A percentile compares a stretch with the other conserved stretches of the same genome.
Evolutionary conservation across 1,140 invertebrate species (phyloP).

Genomic region (Lithobius niger): DNA sequence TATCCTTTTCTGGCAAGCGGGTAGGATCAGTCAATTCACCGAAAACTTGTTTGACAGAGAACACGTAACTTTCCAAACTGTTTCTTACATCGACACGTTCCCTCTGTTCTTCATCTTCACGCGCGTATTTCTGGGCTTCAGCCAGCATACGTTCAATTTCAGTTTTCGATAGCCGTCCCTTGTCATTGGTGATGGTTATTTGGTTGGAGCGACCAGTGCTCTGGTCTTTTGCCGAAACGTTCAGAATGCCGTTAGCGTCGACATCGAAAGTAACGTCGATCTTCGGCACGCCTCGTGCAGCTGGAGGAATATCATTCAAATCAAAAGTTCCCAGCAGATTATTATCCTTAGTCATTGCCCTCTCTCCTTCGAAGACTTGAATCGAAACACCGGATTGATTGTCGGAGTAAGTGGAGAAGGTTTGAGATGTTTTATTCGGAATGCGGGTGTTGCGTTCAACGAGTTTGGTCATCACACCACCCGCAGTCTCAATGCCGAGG

Average conservation of each 20-base stretch:
- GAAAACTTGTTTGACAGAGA: no score
- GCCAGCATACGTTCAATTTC: slow-evolving; percentile 96
- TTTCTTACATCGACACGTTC: no score
- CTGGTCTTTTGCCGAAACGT: slow-evolving; percentile 39
- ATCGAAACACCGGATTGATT: slow-evolving; percentile 90
- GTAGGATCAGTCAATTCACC: no score
- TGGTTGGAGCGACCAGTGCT: slow-evolving; percentile 90
- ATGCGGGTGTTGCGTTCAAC: slow-evolving; percentile 95
- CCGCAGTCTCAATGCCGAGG: slow-evolving; percentile 92
- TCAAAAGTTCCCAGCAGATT: slow-evolving; percentile 89
- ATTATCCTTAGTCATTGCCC: slow-evolving; percentile 47
- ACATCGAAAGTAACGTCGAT: slow-evolving; percentile 72
- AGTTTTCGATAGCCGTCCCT: slow-evolving; percentile 87
- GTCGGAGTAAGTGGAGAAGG: slow-evolving; percentile 91
- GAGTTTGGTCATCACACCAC: slow-evolving; percentile 89
- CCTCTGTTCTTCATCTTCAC: slow-evolving; percentile 78
- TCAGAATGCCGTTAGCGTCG: slow-evolving; percentile 52
- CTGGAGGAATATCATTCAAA: slow-evolving; percentile 84
- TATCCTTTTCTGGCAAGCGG: no score
- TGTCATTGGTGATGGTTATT: slow-evolving; percentile 97
- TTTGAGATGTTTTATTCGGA: slow-evolving; percentile 89
- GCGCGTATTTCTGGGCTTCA: slow-evolving; percentile 91
- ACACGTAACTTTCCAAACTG: no score
- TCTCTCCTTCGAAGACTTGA: slow-evolving; percentile 48
- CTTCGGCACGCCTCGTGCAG: slow-evolving; percentile 83